Base-by-base conservation (phyloP, 2,888 invertebrate genomes). In the Pollenia labialis region DNA sequence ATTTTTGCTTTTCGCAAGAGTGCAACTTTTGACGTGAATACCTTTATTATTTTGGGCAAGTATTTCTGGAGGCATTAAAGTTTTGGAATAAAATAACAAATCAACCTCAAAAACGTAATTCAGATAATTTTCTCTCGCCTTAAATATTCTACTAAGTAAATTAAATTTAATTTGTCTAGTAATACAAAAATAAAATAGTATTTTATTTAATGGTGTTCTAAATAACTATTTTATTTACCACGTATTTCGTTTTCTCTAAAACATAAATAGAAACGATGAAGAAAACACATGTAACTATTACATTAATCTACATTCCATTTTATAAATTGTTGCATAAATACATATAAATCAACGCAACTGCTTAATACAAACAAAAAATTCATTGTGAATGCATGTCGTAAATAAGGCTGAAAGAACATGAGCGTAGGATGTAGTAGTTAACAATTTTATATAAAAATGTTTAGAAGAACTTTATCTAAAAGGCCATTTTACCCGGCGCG, bases 291-390 rank as follows among this genome's bases (percentile, higher is more conserved):
- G 83, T 66, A 66, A 32, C 77, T 68, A 52, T 77, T 72, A 72
- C 74, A 84, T 79, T 42, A 48, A 74, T 64, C 48, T 72, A 66
- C 64, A 83, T 69, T 54, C 14, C 42, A 48, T 79, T 84, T 74
- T 68, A 79, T 68, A 84, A 79, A 69, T 74, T 79, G 58, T 74
- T 80, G 50, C 77, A 79, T 79, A 74, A 74, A 79, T 79, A 72
- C 74, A 84, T 79, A 69, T 68, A 79, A 80, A 80, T 85, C 74
- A 75, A 42, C 68, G 74, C 62, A 80, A 64, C 77, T 66, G 62
- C 32, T 62, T 44, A 54, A 54, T 46, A 44, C 44, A 42, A 44
- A 71, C 44, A 42, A 44, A 71, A 42, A 80, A 58, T 23, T 44
- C 11, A 42, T 66, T 66, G 14, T 18, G 16, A 54, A 46, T 74